These are phyloP conservation scores for Trypoxylus dichotomus DNA, from an alignment of 1,140 invertebrate genomes.

Conservation along the genomic window DNA sequence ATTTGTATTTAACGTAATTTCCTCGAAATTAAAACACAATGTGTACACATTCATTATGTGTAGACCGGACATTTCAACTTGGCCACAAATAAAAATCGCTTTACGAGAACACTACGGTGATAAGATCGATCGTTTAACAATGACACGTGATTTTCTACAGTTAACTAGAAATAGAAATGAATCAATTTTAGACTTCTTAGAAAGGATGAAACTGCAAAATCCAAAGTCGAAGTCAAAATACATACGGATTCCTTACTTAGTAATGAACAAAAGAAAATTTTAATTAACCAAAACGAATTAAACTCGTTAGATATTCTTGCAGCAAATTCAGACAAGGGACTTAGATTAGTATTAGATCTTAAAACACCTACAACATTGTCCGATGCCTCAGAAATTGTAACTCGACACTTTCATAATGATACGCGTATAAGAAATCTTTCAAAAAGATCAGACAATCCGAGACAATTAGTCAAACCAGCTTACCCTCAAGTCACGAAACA, in stretches of 20 bases:
- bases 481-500: neutral
- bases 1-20: neutral
- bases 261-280: neutral
- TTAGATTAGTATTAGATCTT: conserved; percentile 1
- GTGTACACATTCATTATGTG: neutral
- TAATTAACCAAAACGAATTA: conserved; percentile 13
- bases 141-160: neutral
- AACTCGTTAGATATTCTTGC: conserved; percentile 4
- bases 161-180: neutral
- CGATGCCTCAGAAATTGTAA: neutral
- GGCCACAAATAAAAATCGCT: conserved; percentile 7
- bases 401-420: conserved; percentile 4
- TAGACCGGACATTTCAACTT: neutral
- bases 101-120: neutral
- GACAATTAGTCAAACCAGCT: neutral
- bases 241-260: neutral
- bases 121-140: neutral
- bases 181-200: conserved; percentile 4
- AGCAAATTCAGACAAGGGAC: no score
- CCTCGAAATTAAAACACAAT: neutral
- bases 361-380: neutral
- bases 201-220: conserved; percentile 9
- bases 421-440: neutral
- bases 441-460: neutral
- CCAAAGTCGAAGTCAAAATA: conserved; percentile 3